Evolutionary conservation across 1,140 invertebrate genomes (phyloP), one percentile per base, ranked within the genome.

Genomic region (Whitmania pigra): DNA sequence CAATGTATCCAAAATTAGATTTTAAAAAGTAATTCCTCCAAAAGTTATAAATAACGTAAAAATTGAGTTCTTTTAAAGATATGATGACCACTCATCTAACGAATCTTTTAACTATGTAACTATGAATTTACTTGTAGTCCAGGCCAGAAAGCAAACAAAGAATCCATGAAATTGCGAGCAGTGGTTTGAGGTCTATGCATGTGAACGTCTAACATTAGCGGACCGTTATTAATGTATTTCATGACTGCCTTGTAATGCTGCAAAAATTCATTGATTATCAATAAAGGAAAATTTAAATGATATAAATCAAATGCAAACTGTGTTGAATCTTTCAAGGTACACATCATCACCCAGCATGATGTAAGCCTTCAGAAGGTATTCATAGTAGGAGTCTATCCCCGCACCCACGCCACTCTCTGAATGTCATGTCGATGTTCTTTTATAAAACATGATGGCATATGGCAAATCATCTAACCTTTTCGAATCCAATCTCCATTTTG

Each of bases 301-400:
- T 15, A 43, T 1, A 29, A 43, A 68, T 36, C 2, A 68, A 40
- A 53, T 53, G 70, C 76, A 76, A 73, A 86, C 85, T 80, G 89
- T 89, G 80, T 95, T 95, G 81, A 97, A 97, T 72, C 94, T 85
- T 29, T 90, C 88, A 73, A 97, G 83, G 83, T 97, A 97, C 75
- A 89, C 89, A 79, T 88, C 93, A 86, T 88, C 95, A 79, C 82
- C 94, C 20, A 87, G 77, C 31, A 88, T 77, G 72, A 88, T 85
- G 74, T 88, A 88, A 2, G 93, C 93, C 82, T 98, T 98, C 22
- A 98, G 86, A 75, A 93, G 91, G 82, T 99, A 99, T 82, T 98
- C 95, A 81, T 97, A 98, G 81, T 98, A 99, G 0, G 93, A 97
- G 82, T 99, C 95, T 75, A 97, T 97, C 15, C 96, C 95, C 55